Evolutionary conservation across 1,140 invertebrate genomes (phyloP), one percentile per base, ranked within the genome.

Genomic region (Thrips palmi): DNA sequence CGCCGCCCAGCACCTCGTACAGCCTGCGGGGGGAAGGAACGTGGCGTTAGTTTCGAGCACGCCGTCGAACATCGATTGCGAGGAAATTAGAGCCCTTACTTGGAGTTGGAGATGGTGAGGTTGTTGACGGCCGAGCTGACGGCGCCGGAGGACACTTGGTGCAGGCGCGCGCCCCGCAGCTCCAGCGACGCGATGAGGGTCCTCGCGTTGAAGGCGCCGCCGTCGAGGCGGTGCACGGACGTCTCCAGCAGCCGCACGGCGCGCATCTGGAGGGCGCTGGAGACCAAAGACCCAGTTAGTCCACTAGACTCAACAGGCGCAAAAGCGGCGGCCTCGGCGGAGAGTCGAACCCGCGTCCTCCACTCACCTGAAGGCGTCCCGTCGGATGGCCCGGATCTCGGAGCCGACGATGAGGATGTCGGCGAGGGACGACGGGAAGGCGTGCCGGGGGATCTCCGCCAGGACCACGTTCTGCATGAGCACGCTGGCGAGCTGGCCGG

Each of bases 291-390:
- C n/a, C n/a, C n/a, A n/a, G n/a, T n/a, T n/a, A n/a, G n/a, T n/a
- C n/a, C n/a, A n/a, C n/a, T n/a, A n/a, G n/a, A n/a, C n/a, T n/a
- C n/a, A n/a, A n/a, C n/a, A n/a, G n/a, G n/a, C n/a, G n/a, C n/a
- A n/a, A n/a, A n/a, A n/a, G n/a, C n/a, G n/a, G n/a, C n/a, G n/a
- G n/a, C n/a, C n/a, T n/a, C n/a, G n/a, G n/a, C n/a, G n/a, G n/a
- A n/a, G n/a, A n/a, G n/a, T n/a, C n/a, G n/a, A n/a, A n/a, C n/a
- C n/a, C n/a, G n/a, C n/a, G n/a, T n/a, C n/a, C n/a, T n/a, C n/a
- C n/a, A n/a, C n/a, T n/a, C n/a, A n/a, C n/a, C n/a, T n/a, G 48
- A 82, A 79, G 1, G 76, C 73, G 5, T 70, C 61, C 22, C 60
- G 53, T 2, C 58, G 56, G 12, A 81, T 65, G 2, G 53, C 55